These are phyloP conservation scores for Cinara cedri DNA, from an alignment of 2,888 invertebrate species.

Conservation along the genomic window DNA sequence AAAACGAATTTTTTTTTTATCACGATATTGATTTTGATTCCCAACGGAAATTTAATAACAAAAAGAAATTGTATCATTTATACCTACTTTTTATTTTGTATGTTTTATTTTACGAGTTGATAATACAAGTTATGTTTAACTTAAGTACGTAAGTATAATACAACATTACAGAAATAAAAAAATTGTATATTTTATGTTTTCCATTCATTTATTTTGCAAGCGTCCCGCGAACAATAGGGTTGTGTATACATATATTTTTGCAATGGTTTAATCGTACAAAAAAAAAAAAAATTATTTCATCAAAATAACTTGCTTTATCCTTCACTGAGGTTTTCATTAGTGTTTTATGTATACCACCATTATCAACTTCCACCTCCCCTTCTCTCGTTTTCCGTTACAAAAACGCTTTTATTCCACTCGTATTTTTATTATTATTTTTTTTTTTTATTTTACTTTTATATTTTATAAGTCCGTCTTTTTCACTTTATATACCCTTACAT, in stretches of 20 bases:
- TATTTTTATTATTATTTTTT: conserved; percentile 37
- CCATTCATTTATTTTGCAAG: conserved; percentile 17
- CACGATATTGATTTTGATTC: conserved; percentile 1
- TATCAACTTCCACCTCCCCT: conserved; percentile 18
- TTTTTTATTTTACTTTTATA: conserved; percentile 42
- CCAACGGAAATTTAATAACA: not conserved
- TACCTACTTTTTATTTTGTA: too few species aligned
- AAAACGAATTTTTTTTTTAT: not conserved
- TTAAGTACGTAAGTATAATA: not conserved
- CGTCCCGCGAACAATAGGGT: conserved; percentile 26
- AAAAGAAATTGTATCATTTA: not conserved
- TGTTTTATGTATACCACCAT: conserved; percentile 27
- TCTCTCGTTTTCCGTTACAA: conserved; percentile 9
- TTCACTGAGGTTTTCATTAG: conserved; percentile 45
- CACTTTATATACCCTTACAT: conserved; percentile 35
- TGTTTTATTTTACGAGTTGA: conserved; percentile 11
- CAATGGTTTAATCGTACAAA: conserved; percentile 34
- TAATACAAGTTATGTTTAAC: not conserved
- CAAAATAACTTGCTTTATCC: conserved; percentile 53
- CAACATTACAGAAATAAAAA: conserved; percentile 31
- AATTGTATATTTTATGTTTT: conserved; percentile 28
- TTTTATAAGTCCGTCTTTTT: conserved; percentile 40
- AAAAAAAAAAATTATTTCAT: conserved; percentile 51
- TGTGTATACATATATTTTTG: conserved; percentile 46
- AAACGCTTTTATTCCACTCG: conserved; percentile 44